phyloP scores from a whole-genome alignment of 2,113 vertebrate species.

The Carettochelys insculpta region DNA sequence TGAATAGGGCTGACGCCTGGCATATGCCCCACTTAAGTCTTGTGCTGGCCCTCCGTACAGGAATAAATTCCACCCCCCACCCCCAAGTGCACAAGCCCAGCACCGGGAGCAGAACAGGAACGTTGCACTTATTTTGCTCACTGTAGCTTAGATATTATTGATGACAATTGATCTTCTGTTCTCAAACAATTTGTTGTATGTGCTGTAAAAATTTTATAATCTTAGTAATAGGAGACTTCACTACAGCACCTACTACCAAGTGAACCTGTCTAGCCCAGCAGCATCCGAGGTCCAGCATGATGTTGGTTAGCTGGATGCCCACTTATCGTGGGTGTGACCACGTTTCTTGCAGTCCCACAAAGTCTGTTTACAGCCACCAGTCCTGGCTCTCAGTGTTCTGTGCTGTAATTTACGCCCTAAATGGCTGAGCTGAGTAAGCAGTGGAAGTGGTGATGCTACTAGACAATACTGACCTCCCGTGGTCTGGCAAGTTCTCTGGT shows the following conservation, averaged over 20 bases:
- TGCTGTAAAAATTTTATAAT: slow-evolving; percentile 4
- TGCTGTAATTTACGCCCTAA: no score
- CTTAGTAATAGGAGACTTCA: slow-evolving; percentile 7
- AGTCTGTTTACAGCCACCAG: no score
- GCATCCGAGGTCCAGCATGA: no score
- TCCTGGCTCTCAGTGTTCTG: no score
- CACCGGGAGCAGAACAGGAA: background rate
- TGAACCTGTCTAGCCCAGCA: no score
- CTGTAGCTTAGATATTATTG: background rate
- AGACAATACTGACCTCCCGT: no score
- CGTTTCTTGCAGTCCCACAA: no score
- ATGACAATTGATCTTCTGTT: background rate
- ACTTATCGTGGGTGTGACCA: no score
- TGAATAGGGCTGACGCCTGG: background rate
- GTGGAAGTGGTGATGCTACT: no score
- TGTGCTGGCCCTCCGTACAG: background rate
- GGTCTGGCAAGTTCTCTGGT: no score
- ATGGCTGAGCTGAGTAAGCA: no score
- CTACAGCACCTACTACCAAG: slow-evolving; percentile 39
- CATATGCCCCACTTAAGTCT: rapidly evolving
- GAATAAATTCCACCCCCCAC: background rate
- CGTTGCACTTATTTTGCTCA: background rate
- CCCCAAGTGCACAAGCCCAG: background rate
- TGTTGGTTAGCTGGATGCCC: no score
- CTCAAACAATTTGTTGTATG: background rate